A percentile compares a stretch with the other conserved stretches of the same genome.
Conservation (phyloP, 2,797 vertebrate genomes). For the Dicrostonyx torquatus region DNA sequence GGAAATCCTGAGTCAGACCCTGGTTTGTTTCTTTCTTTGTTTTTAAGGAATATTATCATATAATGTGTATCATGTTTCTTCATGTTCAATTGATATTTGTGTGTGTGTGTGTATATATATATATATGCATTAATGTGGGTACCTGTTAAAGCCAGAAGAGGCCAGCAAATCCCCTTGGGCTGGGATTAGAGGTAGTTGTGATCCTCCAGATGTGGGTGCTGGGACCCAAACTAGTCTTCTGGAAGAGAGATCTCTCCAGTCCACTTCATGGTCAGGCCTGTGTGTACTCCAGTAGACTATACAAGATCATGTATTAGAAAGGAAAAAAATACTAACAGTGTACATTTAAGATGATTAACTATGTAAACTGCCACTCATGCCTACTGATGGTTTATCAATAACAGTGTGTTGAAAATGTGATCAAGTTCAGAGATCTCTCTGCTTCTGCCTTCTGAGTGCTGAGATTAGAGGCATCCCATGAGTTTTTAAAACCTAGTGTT, state of each 20-base stretch:
- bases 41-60: background rate
- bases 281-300: conserved; percentile 11
- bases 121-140: too few relatives aligned
- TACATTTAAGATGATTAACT: conserved; percentile 39
- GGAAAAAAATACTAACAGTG: conserved; percentile 27
- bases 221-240: background rate
- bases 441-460: background rate
- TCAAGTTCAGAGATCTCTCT: background rate
- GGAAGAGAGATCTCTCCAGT: background rate
- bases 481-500: conserved; percentile 51
- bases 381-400: conserved; percentile 5
- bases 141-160: background rate
- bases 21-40: background rate
- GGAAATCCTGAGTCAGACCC: background rate
- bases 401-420: conserved; percentile 15
- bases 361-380: background rate
- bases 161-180: background rate
- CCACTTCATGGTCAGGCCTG: background rate
- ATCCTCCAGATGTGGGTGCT: background rate
- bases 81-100: background rate
- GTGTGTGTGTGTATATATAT: background rate
- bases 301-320: background rate
- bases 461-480: background rate
- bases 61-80: background rate
- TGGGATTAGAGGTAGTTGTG: background rate